phyloP scores from a whole-genome alignment of 1,140 invertebrate genomes.

The Brachionus plicatilis region DNA sequence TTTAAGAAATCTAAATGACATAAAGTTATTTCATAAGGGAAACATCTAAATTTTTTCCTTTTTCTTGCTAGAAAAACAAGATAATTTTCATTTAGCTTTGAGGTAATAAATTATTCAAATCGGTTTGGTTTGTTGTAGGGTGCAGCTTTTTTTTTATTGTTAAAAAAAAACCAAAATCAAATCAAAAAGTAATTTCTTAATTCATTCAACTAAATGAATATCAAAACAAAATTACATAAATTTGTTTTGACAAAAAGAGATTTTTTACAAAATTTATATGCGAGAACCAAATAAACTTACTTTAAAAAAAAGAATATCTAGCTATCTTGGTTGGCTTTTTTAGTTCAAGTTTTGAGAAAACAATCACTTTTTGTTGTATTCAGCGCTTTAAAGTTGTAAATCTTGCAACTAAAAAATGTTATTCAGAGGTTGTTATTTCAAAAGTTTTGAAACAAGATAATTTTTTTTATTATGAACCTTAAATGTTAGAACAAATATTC shows the following conservation, averaged over 20 bases:
- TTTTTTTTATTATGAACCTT: not conserved
- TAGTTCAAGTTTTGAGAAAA: not conserved
- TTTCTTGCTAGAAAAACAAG: not conserved
- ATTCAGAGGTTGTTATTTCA: not conserved
- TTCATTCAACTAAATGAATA: not conserved
- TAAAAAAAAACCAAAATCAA: not conserved
- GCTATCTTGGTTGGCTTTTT: not conserved
- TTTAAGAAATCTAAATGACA: not conserved
- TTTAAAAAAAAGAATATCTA: not conserved
- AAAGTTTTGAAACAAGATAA: not conserved
- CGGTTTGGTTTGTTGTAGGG: not conserved
- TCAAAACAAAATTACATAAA: not conserved
- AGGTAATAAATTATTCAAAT: not conserved
- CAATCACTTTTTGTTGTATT: not conserved
- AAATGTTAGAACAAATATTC: not conserved
- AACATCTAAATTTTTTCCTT: not conserved
- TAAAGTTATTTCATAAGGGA: not conserved
- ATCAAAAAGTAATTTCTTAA: slow-evolving; percentile 2
- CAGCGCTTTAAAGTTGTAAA: not conserved
- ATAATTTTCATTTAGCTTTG: not conserved
- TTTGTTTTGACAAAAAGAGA: not conserved
- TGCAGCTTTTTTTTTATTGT: not conserved
- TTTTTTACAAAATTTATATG: not conserved
- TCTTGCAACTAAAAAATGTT: not conserved
- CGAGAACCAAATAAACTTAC: not conserved